Evolutionary conservation across 2,888 invertebrate species (phyloP).

Genomic region (Anarsia innoxiella): DNA sequence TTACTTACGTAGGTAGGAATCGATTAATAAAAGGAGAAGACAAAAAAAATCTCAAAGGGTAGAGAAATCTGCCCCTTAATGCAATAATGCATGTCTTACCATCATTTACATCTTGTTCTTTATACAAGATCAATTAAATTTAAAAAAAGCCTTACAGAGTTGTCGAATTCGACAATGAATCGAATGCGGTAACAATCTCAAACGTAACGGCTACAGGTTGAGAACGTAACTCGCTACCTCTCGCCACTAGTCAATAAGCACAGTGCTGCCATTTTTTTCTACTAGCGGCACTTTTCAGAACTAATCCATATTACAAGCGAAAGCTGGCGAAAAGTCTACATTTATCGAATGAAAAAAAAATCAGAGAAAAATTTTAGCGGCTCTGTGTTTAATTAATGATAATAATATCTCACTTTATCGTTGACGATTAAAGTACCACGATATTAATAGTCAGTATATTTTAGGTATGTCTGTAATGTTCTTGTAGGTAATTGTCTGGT

Average conservation of each 20-base stretch:
- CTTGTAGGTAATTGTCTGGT: constrained; percentile 53
- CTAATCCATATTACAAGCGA: neutral
- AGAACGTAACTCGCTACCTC: constrained; percentile 17
- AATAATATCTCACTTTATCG: constrained; percentile 7
- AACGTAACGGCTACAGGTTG: constrained; percentile 10
- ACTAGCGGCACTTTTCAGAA: neutral
- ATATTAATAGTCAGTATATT: constrained; percentile 21
- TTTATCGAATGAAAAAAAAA: too few species aligned
- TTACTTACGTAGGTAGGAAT: too few species aligned
- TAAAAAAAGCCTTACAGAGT: constrained; percentile 5
- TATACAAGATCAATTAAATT: too few species aligned
- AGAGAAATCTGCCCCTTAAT: too few species aligned
- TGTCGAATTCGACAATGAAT: constrained; percentile 4
- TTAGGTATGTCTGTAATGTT: constrained; percentile 31
- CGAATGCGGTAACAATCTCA: constrained; percentile 7
- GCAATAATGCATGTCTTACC: neutral
- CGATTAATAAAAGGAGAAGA: too few species aligned
- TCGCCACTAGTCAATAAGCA: constrained; percentile 10
- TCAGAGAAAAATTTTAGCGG: constrained; percentile 3
- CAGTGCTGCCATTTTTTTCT: constrained; percentile 8
- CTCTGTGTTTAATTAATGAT: neutral
- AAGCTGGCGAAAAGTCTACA: neutral
- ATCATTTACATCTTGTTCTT: neutral
- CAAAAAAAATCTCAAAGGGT: too few species aligned
- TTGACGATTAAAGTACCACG: constrained; percentile 5